Evolutionary conservation across 2,113 vertebrate genomes (phyloP), one percentile per base, ranked within the genome.

Genomic region (Solea solea): DNA sequence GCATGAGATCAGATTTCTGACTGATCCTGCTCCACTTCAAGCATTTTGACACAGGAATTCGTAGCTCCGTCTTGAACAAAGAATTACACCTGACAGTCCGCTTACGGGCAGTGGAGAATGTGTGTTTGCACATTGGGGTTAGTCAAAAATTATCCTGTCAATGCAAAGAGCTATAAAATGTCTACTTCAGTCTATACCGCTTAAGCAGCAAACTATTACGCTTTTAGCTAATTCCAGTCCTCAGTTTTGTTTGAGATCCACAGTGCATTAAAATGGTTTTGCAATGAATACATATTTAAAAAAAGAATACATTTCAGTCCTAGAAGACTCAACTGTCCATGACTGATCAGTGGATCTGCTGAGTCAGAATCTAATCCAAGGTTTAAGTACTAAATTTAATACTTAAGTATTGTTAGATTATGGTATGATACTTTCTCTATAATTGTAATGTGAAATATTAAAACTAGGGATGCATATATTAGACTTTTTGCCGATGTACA

Each of bases 71-170:
- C 82, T 80, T 16, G 3, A 66, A 86, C 3, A 72, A 75, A 56
- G 63, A 88, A 88, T 89, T 81, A 65, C 79, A 83, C 84, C 84
- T 87, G 87, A 83, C 88, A 86, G 81, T 72, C 58, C 28, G 78
- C 63, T 84, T 78, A 75, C 52, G 9, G 76, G 68, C 74, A 64
- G 42, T 25, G 27, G 70, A 58, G 73, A 76, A 70, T 13, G 39
- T 55, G 63, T 72, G 60, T 60, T 72, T 54, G 74, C 61, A 13
- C 46, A 65, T 42, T 54, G 56, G 56, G 76, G 71, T 73, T 69
- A 65, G 70, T 85, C 80, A 83, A 39, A 80, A 77, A 64, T 34
- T 7, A 84, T 74, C 62, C 44, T 27, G 45, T 85, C 84, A 76
- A 49, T 44, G 61, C 65, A 57, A 7, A 48, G 25, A 76, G 45